phyloP scores from a whole-genome alignment of 2,113 vertebrate species.

The Pollimyrus isidori region DNA sequence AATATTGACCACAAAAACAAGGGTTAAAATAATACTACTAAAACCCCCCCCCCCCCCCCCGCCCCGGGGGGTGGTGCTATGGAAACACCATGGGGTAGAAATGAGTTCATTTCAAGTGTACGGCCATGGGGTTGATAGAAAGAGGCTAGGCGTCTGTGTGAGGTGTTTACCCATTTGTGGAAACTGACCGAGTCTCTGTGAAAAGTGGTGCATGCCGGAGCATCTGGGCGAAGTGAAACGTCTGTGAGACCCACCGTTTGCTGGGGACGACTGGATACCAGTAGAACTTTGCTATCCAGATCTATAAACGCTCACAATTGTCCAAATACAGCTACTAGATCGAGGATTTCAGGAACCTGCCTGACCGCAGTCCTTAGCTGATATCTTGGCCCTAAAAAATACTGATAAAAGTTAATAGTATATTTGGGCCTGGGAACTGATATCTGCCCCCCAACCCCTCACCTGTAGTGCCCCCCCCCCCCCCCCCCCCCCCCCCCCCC shows the following conservation, averaged over 20 bases:
- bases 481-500: too few relatives aligned
- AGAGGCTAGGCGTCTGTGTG: not conserved
- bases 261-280: not conserved
- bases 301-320: not conserved
- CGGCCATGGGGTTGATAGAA: not conserved
- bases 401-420: not conserved
- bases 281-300: not conserved
- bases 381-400: not conserved
- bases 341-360: not conserved
- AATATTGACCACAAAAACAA: not conserved
- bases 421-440: not conserved
- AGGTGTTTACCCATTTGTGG: not conserved
- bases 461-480: too few relatives aligned
- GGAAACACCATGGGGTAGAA: not conserved
- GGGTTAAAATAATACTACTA: not conserved
- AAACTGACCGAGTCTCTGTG: not conserved
- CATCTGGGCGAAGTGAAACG: too few relatives aligned
- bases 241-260: not conserved
- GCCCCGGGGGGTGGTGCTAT: not conserved
- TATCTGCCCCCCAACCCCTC: too few relatives aligned
- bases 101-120: not conserved
- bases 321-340: not conserved
- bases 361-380: not conserved
- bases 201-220: not conserved
- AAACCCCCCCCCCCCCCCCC: not conserved